Evolutionary conservation across 2,888 invertebrate species (phyloP), one percentile per base, ranked within the genome.

Genomic region (Dichetophora obliterata): DNA sequence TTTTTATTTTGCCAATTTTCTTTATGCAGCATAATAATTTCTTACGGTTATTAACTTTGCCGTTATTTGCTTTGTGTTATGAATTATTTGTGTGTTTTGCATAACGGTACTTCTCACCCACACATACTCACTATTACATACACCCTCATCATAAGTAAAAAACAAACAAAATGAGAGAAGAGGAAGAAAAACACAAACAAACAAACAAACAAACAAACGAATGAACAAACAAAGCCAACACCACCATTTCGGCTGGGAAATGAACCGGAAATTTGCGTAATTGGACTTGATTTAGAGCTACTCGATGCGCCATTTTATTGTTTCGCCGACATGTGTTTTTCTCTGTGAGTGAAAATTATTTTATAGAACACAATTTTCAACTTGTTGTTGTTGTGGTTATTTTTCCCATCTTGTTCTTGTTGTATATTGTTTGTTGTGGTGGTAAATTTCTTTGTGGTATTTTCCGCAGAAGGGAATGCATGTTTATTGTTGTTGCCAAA

Each of bases 331-430:
- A 80, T 79, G 77, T 77, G 77, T 75, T 65, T 75, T 65, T 74
- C 22, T 52, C 63, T 27, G 22, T 43, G 75, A 52, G 63, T 75
- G 77, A 74, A 85, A 84, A 82, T 86, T 86, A 86, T 86, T 86
- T 84, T 83, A 86, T 86, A 83, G 84, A 85, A 84, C 84, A 81
- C 83, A 84, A 83, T 85, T 84, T 82, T 82, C 82, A 83, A 80
- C 83, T 70, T 54, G 37, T 48, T 31, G 19, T 80, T 84, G 31
- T 83, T 31, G 19, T 80, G 83, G 31, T 83, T 84, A 81, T 84
- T 79, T 83, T 22, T 74, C 65, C 24, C 8, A 2, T 43, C 43
- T 43, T 43, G 11, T 11, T 11, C 43, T 43, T 19, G 6, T 54
- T 54, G 57, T 66, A 14, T 50, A 8, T 48, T 54, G 50, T 68